Conservation (phyloP, 2,888 invertebrate species). For the Opisthograptis luteolata region DNA sequence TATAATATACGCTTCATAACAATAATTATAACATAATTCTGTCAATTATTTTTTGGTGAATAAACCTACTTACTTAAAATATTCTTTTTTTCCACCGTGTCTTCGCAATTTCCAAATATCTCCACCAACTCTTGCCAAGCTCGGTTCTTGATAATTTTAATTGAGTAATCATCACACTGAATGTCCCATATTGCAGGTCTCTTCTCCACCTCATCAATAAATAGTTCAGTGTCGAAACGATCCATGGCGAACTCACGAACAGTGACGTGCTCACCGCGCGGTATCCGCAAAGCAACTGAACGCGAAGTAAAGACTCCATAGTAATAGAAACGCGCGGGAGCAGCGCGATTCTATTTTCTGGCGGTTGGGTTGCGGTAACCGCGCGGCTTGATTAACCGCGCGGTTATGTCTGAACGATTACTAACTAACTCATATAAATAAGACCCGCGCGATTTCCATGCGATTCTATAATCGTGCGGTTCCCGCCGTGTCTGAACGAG, state of each 20-base stretch:
- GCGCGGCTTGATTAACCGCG: no score
- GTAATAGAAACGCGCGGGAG: conserved; percentile 37
- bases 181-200: conserved; percentile 39
- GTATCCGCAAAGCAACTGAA: conserved; percentile 39
- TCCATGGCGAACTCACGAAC: no score
- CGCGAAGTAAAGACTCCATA: conserved; percentile 34
- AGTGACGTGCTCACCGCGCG: conserved; percentile 36
- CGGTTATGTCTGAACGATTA: no score
- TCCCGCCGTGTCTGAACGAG: conserved; percentile 34
- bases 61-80: conserved; percentile 33
- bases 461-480: conserved; percentile 29
- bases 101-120: conserved; percentile 30
- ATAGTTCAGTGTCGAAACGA: no score
- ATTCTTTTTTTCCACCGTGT: conserved; percentile 32
- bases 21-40: conserved; percentile 26
- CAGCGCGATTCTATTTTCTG: no score
- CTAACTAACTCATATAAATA: no score
- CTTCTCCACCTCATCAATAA: no score
- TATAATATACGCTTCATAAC: conserved; percentile 35
- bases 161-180: conserved; percentile 37
- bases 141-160: no score
- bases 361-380: no score
- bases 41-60: conserved; percentile 28
- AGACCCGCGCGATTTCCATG: no score
- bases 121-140: conserved; percentile 38